Evolutionary conservation across 2,888 invertebrate genomes (phyloP), one percentile per base, ranked within the genome.

Genomic region (Oligia fasciuncula): DNA sequence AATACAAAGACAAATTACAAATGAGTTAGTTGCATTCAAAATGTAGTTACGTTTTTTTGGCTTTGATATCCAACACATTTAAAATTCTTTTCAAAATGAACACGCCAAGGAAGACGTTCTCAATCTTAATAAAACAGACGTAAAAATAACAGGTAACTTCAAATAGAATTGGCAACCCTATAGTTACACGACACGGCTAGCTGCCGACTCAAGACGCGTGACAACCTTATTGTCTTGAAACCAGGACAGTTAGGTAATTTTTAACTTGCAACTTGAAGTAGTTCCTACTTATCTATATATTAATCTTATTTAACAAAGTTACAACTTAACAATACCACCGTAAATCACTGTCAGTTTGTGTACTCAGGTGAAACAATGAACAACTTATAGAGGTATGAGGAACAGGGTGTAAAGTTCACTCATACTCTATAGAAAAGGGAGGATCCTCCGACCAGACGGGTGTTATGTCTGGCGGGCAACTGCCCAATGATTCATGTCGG

Each of bases 111-210:
- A 73, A 75, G 17, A 17, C 1, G 8, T n/a, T 62, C n/a, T 35
- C 11, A 57, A 49, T 4, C 0, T 49, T 4, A 71, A 14, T 40
- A 66, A 43, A 23, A 78, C 3, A 51, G 6, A 40, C 13, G 14
- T 51, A 23, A 67, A 54, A 35, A 9, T 19, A 43, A 43, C 14
- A 68, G 2, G 23, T 63, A 74, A 73, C 73, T 67, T 71, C n/a
- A 46, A 46, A 67, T 65, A 69, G 84, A 84, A 14, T 84, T 87
- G 84, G 87, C 87, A 84, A 86, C 87, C 87, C 84, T 87, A 84
- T 60, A 75, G 80, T 86, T 66, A 74, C 72, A 86, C 65, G 74
- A 62, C 62, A 73, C 67, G 87, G 46, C 69, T 51, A 54, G 65
- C 65, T 29, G 68, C 43, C 80, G 84, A 67, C 14, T 60, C 71